Evolutionary conservation across 2,113 vertebrate genomes (phyloP), one percentile per base, ranked within the genome.

Genomic region (Chloroceryle aenea): DNA sequence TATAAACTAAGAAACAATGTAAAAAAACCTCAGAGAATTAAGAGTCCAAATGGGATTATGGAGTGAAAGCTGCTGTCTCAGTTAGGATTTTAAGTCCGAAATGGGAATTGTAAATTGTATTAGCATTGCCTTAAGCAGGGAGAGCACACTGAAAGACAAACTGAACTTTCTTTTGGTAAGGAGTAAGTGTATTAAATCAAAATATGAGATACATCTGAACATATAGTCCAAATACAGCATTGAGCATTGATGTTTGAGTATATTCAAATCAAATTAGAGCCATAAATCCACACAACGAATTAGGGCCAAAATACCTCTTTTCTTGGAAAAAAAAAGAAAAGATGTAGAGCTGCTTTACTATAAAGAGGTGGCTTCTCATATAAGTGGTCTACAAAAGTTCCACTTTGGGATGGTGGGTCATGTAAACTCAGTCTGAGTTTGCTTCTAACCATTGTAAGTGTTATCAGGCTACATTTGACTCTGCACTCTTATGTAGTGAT

Each of bases 401-500:
- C 71, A 5, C 25, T 79, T 85, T 66, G 42, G 32, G 32, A 30
- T 66, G 27, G 45, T 21, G 7, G 2, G 18, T 81, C 23, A 84
- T 12, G 7, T 45, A 93, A 83, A 93, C 52, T 69, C 75, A 76
- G 27, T 9, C 27, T 78, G 21, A 63, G 45, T 83, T 74, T 1
- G 0, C 10, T 72, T 72, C 40, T 90, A 50, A 87, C 20, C 42
- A 81, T 34, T 56, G 4, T 67, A 79, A 89, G 72, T 83, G 78
- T 27, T 29, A 96, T 64, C 67, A 73, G 90, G 40, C 72, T 96
- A 82, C 59, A 73, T 72, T 40, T 78, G 50, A 30, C 56, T 94
- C 82, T 62, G 27, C 90, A 95, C 85, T 82, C 68, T 62, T 94
- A 94, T 36, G 27, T 91, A 66, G 7, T 80, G 86, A 95, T 85